Conservation (phyloP, 37 sponge, comb jelly and placozoan genomes). For the Bolinopsis microptera region DNA sequence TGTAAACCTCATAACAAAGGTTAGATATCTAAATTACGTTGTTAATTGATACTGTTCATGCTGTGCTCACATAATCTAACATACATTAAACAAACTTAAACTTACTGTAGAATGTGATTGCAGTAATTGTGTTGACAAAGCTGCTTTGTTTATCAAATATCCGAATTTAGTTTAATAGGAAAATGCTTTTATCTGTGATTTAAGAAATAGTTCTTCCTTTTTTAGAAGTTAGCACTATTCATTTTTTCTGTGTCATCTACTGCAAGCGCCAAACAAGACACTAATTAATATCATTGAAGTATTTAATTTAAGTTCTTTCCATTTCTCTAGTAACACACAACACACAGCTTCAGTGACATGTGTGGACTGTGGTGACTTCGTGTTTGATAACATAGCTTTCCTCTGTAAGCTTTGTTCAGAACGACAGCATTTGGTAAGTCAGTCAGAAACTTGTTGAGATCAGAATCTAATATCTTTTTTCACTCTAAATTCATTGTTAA, state of each 20-base stretch:
- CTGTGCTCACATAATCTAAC: not conserved
- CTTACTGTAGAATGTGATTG: too few species aligned
- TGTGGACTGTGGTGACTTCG: conserved; percentile 28
- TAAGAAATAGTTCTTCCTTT: too few species aligned
- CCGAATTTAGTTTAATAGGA: too few species aligned
- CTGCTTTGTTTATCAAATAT: too few species aligned
- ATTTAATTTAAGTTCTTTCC: too few species aligned
- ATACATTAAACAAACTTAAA: not conserved
- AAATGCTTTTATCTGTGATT: too few species aligned
- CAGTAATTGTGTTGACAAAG: too few species aligned
- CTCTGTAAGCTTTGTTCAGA: conserved; percentile 49
- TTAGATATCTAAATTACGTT: too few species aligned
- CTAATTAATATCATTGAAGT: too few species aligned
- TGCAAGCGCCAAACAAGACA: too few species aligned
- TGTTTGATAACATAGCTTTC: conserved; percentile 54
- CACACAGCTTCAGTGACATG: conserved; percentile 22
- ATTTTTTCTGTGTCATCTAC: too few species aligned
- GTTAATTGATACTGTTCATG: not conserved
- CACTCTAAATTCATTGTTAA: not conserved
- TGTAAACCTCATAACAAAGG: conserved; percentile 63
- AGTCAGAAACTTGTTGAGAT: not conserved
- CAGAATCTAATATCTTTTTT: not conserved
- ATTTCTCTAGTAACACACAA: not conserved
- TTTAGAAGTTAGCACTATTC: too few species aligned
- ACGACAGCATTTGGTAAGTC: conserved; percentile 43